phyloP scores from a whole-genome alignment of 2,113 vertebrate species.

The Oreotrochilus melanogaster region DNA sequence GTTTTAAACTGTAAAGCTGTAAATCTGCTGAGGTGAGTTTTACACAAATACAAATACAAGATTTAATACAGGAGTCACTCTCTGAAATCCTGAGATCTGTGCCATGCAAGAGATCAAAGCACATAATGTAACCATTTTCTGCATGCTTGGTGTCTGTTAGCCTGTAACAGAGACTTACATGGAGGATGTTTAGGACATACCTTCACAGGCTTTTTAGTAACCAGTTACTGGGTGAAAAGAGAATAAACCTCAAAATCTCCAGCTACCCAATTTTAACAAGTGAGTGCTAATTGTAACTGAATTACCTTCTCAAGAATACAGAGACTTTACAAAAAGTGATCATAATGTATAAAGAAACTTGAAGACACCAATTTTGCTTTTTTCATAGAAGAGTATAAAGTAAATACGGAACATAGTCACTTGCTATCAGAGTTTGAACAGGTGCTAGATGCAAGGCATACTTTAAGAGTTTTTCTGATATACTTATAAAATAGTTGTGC shows the following conservation, averaged over 20 bases:
- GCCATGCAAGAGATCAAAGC: not conserved
- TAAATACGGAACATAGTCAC: conserved; percentile 65
- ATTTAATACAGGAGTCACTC: not conserved
- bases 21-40: not conserved
- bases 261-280: not conserved
- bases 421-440: conserved; percentile 77
- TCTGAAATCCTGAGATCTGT: not conserved
- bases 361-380: conserved; percentile 1
- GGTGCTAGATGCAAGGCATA: conserved; percentile 63
- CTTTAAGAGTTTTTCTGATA: conserved; percentile 13
- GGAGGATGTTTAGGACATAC: not conserved
- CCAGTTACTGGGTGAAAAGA: not conserved
- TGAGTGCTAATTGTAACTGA: not conserved
- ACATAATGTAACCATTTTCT: not conserved
- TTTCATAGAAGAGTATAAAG: conserved; percentile 35
- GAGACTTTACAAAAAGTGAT: not conserved
- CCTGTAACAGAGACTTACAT: not conserved
- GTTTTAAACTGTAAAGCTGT: not conserved
- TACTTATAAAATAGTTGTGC: not conserved
- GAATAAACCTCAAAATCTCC: not conserved
- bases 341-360: not conserved
- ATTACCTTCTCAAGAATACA: not conserved
- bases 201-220: not conserved
- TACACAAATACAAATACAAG: not conserved
- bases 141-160: not conserved